phyloP scores from a whole-genome alignment of 2,888 invertebrate genomes.

The Melanostoma scalare region DNA sequence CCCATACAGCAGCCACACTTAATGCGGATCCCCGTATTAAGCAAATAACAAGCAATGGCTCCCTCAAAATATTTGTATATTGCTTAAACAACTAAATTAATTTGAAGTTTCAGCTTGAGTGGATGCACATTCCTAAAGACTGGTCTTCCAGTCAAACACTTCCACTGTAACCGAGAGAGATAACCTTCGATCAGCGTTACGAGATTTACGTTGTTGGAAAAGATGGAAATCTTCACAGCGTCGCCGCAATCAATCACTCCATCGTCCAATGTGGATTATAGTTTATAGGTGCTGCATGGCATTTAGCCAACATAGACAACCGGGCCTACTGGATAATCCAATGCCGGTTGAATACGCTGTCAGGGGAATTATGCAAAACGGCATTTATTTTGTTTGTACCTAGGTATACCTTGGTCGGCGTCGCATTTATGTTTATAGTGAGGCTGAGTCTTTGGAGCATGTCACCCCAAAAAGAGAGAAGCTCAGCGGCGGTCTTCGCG shows the following conservation, averaged over 20 bases:
- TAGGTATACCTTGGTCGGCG: slow-evolving; percentile 1
- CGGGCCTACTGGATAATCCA: slow-evolving; percentile 52
- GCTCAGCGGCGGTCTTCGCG: slow-evolving; percentile 32
- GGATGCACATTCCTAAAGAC: slow-evolving; percentile 44
- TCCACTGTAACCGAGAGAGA: slow-evolving; percentile 33
- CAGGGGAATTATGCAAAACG: slow-evolving; percentile 64
- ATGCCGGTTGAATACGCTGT: slow-evolving; percentile 1
- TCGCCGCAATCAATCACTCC: slow-evolving; percentile 70
- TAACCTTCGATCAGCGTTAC: slow-evolving; percentile 67
- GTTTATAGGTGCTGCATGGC: slow-evolving; percentile 41
- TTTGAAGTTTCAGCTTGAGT: slow-evolving; percentile 53
- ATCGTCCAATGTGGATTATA: slow-evolving; percentile 63
- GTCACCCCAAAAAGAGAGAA: slow-evolving; percentile 51
- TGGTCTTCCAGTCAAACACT: slow-evolving; percentile 20
- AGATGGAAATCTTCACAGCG: slow-evolving; percentile 66
- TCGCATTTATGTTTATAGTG: not conserved
- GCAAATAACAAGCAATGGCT: not conserved
- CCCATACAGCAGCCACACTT: slow-evolving; percentile 30
- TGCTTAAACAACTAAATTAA: slow-evolving; percentile 65
- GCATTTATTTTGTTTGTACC: slow-evolving; percentile 19
- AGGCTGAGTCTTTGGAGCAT: slow-evolving; percentile 24
- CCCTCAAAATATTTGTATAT: slow-evolving; percentile 27
- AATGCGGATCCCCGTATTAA: not conserved
- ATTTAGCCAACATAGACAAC: slow-evolving; percentile 43
- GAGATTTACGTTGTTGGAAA: slow-evolving; percentile 45